Conservation (phyloP, 2,888 invertebrate genomes). For the Caenorhabditis becei region DNA sequence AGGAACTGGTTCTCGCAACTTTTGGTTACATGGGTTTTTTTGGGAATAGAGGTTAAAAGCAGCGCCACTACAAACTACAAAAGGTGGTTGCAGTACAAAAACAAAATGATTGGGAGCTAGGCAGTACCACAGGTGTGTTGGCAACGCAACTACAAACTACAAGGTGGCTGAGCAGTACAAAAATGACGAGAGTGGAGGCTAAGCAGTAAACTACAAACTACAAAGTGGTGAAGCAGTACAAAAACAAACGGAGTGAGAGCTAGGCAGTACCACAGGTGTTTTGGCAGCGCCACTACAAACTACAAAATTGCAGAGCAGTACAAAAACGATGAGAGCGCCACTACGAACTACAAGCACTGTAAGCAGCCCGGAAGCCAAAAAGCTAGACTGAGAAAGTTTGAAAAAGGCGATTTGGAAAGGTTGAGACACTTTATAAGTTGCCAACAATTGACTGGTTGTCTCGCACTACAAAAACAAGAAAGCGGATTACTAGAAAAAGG, state of each 20-base stretch:
- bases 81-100: neutral
- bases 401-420: slow-evolving; percentile 1
- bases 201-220: slow-evolving; percentile 5
- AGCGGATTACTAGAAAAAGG: neutral
- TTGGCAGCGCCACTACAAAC: slow-evolving; percentile 2
- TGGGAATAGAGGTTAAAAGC: no score
- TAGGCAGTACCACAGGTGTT: neutral
- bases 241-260: neutral
- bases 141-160: slow-evolving; percentile 5
- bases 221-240: neutral
- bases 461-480: slow-evolving; percentile 5
- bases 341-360: neutral
- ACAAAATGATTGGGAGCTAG: neutral
- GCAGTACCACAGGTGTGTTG: neutral
- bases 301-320: neutral
- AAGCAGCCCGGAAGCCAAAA: neutral
- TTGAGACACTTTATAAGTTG: slow-evolving; percentile 10
- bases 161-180: neutral
- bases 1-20: slow-evolving; percentile 6
- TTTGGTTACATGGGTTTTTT: neutral
- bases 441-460: neutral
- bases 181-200: no score
- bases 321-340: neutral
- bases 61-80: neutral
- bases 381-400: neutral